A percentile compares a stretch with the other conserved stretches of the same genome.
These are phyloP conservation scores for Podotricha telesiphe DNA, from an alignment of 2,888 invertebrate species.

Conservation along the genomic window DNA sequence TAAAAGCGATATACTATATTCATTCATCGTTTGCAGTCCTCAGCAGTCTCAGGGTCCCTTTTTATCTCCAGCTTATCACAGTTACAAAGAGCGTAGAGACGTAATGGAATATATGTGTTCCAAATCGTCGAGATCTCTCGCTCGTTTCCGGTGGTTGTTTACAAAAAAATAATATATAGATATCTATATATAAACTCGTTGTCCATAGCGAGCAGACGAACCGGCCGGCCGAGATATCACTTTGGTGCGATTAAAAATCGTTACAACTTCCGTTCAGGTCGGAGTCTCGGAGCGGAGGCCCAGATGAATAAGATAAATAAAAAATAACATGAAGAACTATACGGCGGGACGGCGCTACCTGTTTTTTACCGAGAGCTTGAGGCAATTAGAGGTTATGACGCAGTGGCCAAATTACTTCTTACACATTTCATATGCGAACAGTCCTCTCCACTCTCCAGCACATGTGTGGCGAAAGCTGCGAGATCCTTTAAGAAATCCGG, in stretches of 20 bases:
- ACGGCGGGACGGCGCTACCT: slow-evolving; percentile 80
- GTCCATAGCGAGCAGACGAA: slow-evolving; percentile 68
- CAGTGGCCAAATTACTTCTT: slow-evolving; percentile 49
- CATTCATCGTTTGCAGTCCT: slow-evolving; percentile 50
- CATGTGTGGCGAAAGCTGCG: slow-evolving; percentile 17
- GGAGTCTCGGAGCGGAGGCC: slow-evolving; percentile 68
- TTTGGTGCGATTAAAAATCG: slow-evolving; percentile 82
- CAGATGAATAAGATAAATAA: slow-evolving; percentile 82
- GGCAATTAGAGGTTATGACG: slow-evolving; percentile 56
- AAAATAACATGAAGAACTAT: slow-evolving; percentile 82
- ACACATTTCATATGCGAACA: slow-evolving; percentile 30
- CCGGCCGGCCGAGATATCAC: slow-evolving; percentile 76
- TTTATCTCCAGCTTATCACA: slow-evolving; percentile 74
- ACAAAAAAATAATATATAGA: slow-evolving; percentile 66
- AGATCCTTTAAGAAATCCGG: neutral
- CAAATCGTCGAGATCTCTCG: slow-evolving; percentile 71
- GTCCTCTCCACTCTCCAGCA: slow-evolving; percentile 30
- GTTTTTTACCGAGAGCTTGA: slow-evolving; percentile 72
- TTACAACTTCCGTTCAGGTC: slow-evolving; percentile 82
- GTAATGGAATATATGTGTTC: slow-evolving; percentile 81
- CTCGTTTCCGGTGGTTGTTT: slow-evolving; percentile 81
- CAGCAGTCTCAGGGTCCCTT: slow-evolving; percentile 45
- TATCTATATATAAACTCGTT: slow-evolving; percentile 67
- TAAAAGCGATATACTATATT: slow-evolving; percentile 31
- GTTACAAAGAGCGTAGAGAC: slow-evolving; percentile 70